Evolutionary conservation across 2,888 invertebrate genomes (phyloP).

Genomic region (Pherbina coryleti): DNA sequence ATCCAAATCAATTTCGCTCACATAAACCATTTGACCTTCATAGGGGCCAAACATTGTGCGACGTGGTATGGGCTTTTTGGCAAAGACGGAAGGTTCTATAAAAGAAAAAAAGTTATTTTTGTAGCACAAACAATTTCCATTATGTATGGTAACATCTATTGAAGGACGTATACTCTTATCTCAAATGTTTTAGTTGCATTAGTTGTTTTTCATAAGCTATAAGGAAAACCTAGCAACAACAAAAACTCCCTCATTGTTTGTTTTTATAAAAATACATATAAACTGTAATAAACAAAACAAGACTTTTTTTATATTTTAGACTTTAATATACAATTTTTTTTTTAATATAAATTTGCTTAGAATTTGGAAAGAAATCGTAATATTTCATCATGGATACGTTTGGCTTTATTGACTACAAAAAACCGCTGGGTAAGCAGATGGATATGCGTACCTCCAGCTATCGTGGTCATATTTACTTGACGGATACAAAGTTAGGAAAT

Average conservation of each 20-base stretch:
- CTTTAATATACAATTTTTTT: conserved; percentile 3
- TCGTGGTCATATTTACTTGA: conserved; percentile 57
- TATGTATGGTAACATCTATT: too few species aligned
- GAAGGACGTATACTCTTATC: too few species aligned
- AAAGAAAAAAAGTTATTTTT: neutral
- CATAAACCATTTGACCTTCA: conserved; percentile 52
- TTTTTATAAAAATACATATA: too few species aligned
- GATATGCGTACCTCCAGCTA: conserved; percentile 65
- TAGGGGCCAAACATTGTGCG: conserved; percentile 57
- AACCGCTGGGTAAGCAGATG: conserved; percentile 53
- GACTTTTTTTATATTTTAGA: neutral
- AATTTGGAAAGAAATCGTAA: neutral
- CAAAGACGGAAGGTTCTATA: conserved; percentile 52
- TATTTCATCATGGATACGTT: conserved; percentile 55
- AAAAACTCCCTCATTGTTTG: neutral
- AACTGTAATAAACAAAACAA: too few species aligned
- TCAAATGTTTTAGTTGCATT: too few species aligned
- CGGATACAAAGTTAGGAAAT: conserved; percentile 55
- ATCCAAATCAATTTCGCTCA: conserved; percentile 49
- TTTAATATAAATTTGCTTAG: neutral
- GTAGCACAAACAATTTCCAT: too few species aligned
- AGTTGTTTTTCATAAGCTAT: neutral
- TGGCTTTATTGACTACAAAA: conserved; percentile 60
- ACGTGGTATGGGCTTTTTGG: conserved; percentile 52
- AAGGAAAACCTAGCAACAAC: neutral